A percentile compares a stretch with the other conserved stretches of the same genome.
Evolutionary conservation across 2,888 invertebrate species (phyloP).

Genomic region (Leptogaster cylindrica): DNA sequence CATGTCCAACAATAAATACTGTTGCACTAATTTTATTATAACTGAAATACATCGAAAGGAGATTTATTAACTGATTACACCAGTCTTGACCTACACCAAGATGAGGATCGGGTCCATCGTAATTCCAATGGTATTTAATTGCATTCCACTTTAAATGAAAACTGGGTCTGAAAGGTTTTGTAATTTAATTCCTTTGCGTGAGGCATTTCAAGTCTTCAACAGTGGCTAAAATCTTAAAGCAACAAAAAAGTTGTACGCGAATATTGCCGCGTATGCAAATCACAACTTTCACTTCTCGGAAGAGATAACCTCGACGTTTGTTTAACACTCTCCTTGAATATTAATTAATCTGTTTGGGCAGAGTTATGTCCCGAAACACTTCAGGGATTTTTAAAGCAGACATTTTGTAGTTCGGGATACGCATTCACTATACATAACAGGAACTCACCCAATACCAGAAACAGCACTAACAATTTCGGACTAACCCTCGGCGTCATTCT

Average conservation of each 20-base stretch:
- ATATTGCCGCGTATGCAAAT: conserved; percentile 21
- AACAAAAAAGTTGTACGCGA: not conserved
- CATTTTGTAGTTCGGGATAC: not conserved
- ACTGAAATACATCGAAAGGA: no score
- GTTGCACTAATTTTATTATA: no score
- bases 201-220: not conserved
- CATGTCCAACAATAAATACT: no score
- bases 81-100: no score
- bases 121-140: no score
- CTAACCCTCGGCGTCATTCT: conserved; percentile 6
- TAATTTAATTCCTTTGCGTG: not conserved
- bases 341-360: not conserved
- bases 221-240: not conserved
- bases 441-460: conserved; percentile 21
- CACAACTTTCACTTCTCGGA: conserved; percentile 32
- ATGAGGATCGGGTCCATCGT: no score
- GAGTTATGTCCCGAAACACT: not conserved
- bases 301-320: no score
- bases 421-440: not conserved
- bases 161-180: not conserved
- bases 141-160: not conserved
- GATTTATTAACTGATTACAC: no score
- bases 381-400: not conserved
- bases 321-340: not conserved
- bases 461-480: conserved; percentile 8